These are phyloP conservation scores for Vombatus ursinus DNA, from an alignment of 2,113 vertebrate species.

Conservation along the genomic window DNA sequence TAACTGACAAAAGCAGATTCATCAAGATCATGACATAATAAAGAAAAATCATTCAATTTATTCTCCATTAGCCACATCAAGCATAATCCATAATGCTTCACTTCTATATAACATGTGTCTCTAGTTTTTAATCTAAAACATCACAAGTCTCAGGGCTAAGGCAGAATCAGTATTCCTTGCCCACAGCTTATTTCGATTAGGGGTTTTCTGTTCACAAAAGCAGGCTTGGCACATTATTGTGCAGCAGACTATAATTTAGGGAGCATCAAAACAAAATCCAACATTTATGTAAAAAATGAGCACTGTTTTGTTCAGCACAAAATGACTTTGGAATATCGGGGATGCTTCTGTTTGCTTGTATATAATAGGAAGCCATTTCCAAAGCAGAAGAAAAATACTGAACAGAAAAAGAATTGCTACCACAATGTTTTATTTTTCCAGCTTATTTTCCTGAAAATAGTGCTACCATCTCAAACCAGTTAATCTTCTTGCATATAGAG, in stretches of 20 bases:
- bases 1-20: neutral
- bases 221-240: slow-evolving; percentile 39
- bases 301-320: slow-evolving; percentile 41
- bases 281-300: slow-evolving; percentile 47
- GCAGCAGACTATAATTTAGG: slow-evolving; percentile 50
- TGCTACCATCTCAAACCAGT: neutral
- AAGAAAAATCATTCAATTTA: neutral
- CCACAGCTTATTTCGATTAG: slow-evolving; percentile 17
- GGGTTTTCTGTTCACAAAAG: neutral
- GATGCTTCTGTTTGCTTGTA: slow-evolving; percentile 40
- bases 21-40: neutral
- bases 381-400: slow-evolving; percentile 28
- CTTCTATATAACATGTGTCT: neutral
- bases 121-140: slow-evolving; percentile 10
- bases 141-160: neutral
- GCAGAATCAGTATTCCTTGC: slow-evolving; percentile 30
- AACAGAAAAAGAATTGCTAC: neutral
- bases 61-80: neutral
- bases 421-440: neutral
- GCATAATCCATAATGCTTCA: too few relatives aligned
- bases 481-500: neutral
- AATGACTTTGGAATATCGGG: slow-evolving; percentile 17
- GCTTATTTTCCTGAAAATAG: neutral
- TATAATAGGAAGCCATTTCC: slow-evolving; percentile 14
- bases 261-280: slow-evolving; percentile 51